These are phyloP conservation scores for Melinaea marsaeus DNA, from an alignment of 2,888 invertebrate genomes.

Conservation along the genomic window DNA sequence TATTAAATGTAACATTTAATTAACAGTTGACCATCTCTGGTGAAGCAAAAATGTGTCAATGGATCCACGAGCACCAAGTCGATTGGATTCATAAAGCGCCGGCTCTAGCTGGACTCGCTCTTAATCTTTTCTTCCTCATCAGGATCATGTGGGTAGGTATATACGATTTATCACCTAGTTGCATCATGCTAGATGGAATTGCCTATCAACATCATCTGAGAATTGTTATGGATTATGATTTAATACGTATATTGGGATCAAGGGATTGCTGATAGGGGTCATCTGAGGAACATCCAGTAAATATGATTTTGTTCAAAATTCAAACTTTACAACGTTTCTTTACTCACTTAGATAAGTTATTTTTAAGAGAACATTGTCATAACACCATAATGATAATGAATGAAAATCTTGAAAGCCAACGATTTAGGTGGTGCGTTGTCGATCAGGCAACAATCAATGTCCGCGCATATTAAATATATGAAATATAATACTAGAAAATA, in stretches of 20 bases:
- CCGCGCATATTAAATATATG: too few relatives aligned
- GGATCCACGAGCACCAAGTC: conserved; percentile 87
- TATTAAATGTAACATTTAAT: conserved; percentile 12
- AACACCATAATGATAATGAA: too few relatives aligned
- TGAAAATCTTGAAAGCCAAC: too few relatives aligned
- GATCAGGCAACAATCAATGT: too few relatives aligned
- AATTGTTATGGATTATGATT: not conserved
- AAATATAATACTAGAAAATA: too few relatives aligned
- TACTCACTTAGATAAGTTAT: too few relatives aligned
- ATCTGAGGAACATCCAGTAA: too few relatives aligned
- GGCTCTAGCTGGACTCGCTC: conserved; percentile 86
- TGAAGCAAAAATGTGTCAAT: conserved; percentile 82
- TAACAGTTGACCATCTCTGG: conserved; percentile 53
- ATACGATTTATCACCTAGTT: not conserved
- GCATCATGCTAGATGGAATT: not conserved
- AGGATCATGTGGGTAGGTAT: conserved; percentile 93
- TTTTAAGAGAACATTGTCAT: too few relatives aligned
- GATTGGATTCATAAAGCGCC: conserved; percentile 95
- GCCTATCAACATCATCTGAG: not conserved
- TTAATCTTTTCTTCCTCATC: conserved; percentile 89
- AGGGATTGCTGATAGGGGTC: too few relatives aligned
- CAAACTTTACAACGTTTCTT: too few relatives aligned
- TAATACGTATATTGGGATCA: not conserved
- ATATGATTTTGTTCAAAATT: too few relatives aligned
- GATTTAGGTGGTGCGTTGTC: too few relatives aligned